A percentile compares a stretch with the other conserved stretches of the same genome.
phyloP scores from a whole-genome alignment of 2,888 invertebrate species.

The Sabatieria punctata region DNA sequence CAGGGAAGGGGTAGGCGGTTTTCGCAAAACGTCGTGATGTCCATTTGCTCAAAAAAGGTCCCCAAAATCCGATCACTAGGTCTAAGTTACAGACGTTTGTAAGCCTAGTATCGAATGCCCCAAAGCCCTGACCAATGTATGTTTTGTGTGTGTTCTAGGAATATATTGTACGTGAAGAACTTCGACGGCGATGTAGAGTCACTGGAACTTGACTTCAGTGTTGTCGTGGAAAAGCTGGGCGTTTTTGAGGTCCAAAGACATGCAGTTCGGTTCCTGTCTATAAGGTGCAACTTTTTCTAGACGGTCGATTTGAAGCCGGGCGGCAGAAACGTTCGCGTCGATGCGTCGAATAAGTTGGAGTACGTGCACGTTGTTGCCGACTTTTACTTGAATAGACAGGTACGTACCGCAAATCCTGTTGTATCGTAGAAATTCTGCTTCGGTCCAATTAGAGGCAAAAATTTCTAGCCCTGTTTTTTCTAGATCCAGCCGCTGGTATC shows the following conservation, averaged over 20 bases:
- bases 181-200: slow-evolving; percentile 70
- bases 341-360: slow-evolving; percentile 76
- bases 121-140: slow-evolving; percentile 11
- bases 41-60: too few species aligned
- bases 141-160: slow-evolving; percentile 38
- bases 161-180: slow-evolving; percentile 66
- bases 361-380: slow-evolving; percentile 91
- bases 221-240: slow-evolving; percentile 71
- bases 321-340: slow-evolving; percentile 74
- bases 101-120: too few species aligned
- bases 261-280: too few species aligned
- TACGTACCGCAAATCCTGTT: slow-evolving; percentile 18
- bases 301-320: slow-evolving; percentile 68
- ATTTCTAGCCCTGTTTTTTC: slow-evolving; percentile 5
- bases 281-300: slow-evolving; percentile 9
- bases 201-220: slow-evolving; percentile 69
- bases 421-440: neutral
- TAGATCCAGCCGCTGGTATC: slow-evolving; percentile 55
- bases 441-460: too few species aligned
- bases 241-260: too few species aligned
- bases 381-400: slow-evolving; percentile 75
- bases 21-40: too few species aligned
- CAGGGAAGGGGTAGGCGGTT: too few species aligned
- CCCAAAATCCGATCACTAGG: too few species aligned
- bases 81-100: too few species aligned